Percentiles rank a stretch among this genome's conserved stretches.
Evolutionary conservation across 2,797 vertebrate species (phyloP).

Genomic region (Ceryle rudis): DNA sequence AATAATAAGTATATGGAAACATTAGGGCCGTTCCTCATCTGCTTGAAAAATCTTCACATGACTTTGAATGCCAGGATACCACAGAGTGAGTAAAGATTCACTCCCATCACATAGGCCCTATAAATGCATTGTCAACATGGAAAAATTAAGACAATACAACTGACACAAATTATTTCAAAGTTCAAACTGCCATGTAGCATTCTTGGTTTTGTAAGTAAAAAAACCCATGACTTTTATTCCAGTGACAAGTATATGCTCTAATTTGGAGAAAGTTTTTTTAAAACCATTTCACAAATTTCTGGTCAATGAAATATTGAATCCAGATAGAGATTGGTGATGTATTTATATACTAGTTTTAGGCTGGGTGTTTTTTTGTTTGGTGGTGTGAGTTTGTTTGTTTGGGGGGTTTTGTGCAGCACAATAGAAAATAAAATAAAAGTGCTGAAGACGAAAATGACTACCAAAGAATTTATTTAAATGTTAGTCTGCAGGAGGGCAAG

Average conservation of each 20-base stretch:
- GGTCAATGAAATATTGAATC: conserved; percentile 38
- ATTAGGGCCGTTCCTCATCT: background rate
- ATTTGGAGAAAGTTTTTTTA: background rate
- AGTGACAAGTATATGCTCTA: background rate
- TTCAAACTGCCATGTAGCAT: background rate
- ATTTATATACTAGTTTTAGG: background rate
- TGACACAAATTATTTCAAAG: background rate
- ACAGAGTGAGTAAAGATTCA: background rate
- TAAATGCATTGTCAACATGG: background rate
- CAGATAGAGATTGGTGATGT: background rate
- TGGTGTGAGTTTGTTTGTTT: no score
- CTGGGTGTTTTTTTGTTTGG: no score
- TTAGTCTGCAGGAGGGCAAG: background rate
- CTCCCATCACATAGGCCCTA: background rate
- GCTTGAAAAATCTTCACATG: background rate
- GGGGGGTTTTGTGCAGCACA: background rate
- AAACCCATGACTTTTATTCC: background rate
- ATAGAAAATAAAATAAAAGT: background rate
- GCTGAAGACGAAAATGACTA: background rate
- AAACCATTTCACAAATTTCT: background rate
- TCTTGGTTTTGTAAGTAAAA: background rate
- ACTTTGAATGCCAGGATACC: background rate
- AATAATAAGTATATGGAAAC: background rate
- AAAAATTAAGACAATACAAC: background rate
- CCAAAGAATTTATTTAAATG: background rate